Evolutionary conservation across 2,888 invertebrate species (phyloP), one percentile per base, ranked within the genome.

Genomic region (Sialis lutaria): DNA sequence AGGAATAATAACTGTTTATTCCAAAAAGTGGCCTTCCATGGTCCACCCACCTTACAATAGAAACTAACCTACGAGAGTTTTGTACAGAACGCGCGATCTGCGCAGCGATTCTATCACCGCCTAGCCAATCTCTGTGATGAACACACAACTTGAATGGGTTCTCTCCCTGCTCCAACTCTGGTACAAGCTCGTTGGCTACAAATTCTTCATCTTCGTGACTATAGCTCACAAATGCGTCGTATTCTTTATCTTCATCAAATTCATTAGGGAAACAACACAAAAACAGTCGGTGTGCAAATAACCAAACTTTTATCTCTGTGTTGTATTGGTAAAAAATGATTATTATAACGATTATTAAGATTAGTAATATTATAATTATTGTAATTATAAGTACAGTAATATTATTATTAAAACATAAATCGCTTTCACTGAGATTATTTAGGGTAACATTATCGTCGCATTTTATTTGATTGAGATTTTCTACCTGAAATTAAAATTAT

Each of bases 221-320:
- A 60, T 79, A 88, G 54, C 86, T 85, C 52, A 89, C 70, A 61
- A 89, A 89, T 1, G 82, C 87, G 61, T 89, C 85, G 61, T 77
- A 86, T 37, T 64, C 58, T 56, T 73, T 73, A 55, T 78, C 73
- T 53, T 74, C 74, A 60, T 84, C 84, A 31, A 82, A 59, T 51
- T 82, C 82, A 45, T 78, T 73, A 56, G 82, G 81, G 4, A 82
- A 74, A 46, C 75, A 69, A 69, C 78, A 75, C 33, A 77, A 58
- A 51, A 73, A 77, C 52, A 72, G 55, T 44, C 73, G 70, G 52
- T 75, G 75, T 0, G 77, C 71, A 57, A 62, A 80, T 9, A 82
- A 58, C 77, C 79, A 83, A 3, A 82, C 72, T 58, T 80, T 81
- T 44, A 83, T 71, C 56, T 78, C 75, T 34, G 64, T 64, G 52